Evolutionary conservation across 64 coral and sea anemone genomes (phyloP).

Genomic region (Pocillopora damicornis): DNA sequence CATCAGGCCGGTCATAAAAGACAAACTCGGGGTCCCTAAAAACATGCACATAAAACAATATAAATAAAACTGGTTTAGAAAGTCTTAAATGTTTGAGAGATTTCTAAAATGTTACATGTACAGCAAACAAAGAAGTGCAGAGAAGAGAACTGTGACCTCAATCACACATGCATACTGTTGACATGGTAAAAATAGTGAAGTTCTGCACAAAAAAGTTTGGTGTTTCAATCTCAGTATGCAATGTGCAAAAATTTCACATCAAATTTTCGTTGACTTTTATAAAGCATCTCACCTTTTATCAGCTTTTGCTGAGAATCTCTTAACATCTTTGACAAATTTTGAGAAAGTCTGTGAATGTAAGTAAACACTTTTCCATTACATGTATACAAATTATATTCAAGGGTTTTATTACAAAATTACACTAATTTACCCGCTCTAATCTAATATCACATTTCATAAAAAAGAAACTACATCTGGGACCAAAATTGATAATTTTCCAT

Average conservation of each 20-base stretch:
- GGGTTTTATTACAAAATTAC: background rate
- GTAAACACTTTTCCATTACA: background rate
- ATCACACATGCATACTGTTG: too few relatives aligned
- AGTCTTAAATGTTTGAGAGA: background rate
- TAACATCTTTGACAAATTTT: conserved; percentile 87
- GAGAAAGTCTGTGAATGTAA: conserved; percentile 54
- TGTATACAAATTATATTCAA: background rate
- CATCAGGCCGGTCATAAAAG: conserved; percentile 76
- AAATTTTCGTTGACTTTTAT: too few relatives aligned
- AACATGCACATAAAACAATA: background rate
- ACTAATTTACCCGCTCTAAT: too few relatives aligned
- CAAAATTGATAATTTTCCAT: too few relatives aligned
- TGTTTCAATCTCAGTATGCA: too few relatives aligned
- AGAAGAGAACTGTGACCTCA: too few relatives aligned
- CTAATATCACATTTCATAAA: too few relatives aligned
- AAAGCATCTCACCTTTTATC: conserved; percentile 78
- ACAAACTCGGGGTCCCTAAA: conserved; percentile 81
- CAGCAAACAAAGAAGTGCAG: too few relatives aligned
- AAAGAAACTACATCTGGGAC: too few relatives aligned
- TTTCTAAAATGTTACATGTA: background rate
- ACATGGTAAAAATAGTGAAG: too few relatives aligned
- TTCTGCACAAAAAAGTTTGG: too few relatives aligned
- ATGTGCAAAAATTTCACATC: too few relatives aligned
- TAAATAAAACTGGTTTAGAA: background rate
- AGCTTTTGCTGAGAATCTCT: conserved; percentile 81